A percentile compares a stretch with the other conserved stretches of the same genome.
Conservation (phyloP, 1,140 invertebrate species). For the Argopecten irradians region DNA sequence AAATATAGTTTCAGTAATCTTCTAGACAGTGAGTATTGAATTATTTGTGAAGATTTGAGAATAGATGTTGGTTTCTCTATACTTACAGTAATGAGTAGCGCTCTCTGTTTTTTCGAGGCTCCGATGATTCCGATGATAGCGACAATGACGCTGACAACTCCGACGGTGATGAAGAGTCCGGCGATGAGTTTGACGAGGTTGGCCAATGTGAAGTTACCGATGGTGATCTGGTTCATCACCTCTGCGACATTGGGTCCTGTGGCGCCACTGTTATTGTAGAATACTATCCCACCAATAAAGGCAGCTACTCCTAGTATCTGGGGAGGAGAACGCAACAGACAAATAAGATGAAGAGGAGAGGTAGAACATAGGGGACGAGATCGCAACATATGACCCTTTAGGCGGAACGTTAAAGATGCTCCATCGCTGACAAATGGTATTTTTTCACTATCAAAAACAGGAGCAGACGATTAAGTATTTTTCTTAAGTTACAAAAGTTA, state of each 20-base stretch:
- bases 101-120: neutral
- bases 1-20: too few relatives aligned
- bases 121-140: neutral
- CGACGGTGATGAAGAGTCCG: neutral
- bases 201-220: neutral
- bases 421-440: too few relatives aligned
- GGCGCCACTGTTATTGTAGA: constrained; percentile 20
- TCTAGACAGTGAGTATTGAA: too few relatives aligned
- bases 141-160: neutral
- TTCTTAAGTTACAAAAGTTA: too few relatives aligned
- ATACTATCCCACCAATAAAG: neutral
- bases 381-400: too few relatives aligned
- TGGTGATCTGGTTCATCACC: neutral
- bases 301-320: neutral
- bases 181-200: constrained; percentile 13
- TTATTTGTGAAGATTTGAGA: too few relatives aligned
- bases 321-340: neutral
- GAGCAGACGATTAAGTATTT: too few relatives aligned
- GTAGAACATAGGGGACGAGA: neutral
- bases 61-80: too few relatives aligned
- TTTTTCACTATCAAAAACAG: too few relatives aligned
- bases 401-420: too few relatives aligned
- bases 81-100: neutral
- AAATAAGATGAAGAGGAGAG: neutral
- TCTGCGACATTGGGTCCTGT: neutral